Percentiles rank a stretch among this genome's conserved stretches.
phyloP scores from a whole-genome alignment of 1,140 invertebrate species.

The Rhyacophila brunnea region DNA sequence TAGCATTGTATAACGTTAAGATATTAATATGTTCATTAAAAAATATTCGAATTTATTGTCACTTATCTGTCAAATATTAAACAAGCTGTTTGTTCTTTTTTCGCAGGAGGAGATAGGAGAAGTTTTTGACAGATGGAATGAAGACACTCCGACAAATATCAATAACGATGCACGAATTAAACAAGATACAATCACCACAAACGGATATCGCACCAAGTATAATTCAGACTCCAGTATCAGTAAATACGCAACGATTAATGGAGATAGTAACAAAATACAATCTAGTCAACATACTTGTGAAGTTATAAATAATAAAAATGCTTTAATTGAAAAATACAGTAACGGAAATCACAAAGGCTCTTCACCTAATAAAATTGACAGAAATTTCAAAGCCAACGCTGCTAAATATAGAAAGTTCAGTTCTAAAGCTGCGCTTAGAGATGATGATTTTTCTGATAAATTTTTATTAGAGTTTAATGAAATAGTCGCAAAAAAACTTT shows the following conservation, averaged over 20 bases:
- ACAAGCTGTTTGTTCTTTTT: slow-evolving; percentile 13
- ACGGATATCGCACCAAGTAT: slow-evolving; percentile 9
- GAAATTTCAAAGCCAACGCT: slow-evolving; percentile 6
- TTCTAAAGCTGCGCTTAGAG: not conserved
- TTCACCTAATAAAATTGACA: slow-evolving; percentile 7
- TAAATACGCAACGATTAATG: not conserved
- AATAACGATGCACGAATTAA: not conserved
- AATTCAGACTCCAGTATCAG: slow-evolving; percentile 18
- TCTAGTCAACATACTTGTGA: slow-evolving; percentile 16
- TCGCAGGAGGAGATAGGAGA: slow-evolving; percentile 35
- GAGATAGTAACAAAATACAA: not conserved
- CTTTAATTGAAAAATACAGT: not conserved
- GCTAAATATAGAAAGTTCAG: not conserved
- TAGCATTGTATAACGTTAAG: too few species aligned
- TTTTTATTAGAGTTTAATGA: slow-evolving; percentile 27
- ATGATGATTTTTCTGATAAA: slow-evolving; percentile 21
- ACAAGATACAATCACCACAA: not conserved
- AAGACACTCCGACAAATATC: not conserved
- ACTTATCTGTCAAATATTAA: too few species aligned
- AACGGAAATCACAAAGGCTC: not conserved
- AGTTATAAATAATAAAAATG: not conserved
- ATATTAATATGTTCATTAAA: too few species aligned
- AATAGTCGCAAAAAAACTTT: slow-evolving; percentile 21
- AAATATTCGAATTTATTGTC: too few species aligned
- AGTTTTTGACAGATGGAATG: slow-evolving; percentile 32